phyloP scores from a whole-genome alignment of 2,888 invertebrate species.

The Phrixothrix hirtus region DNA sequence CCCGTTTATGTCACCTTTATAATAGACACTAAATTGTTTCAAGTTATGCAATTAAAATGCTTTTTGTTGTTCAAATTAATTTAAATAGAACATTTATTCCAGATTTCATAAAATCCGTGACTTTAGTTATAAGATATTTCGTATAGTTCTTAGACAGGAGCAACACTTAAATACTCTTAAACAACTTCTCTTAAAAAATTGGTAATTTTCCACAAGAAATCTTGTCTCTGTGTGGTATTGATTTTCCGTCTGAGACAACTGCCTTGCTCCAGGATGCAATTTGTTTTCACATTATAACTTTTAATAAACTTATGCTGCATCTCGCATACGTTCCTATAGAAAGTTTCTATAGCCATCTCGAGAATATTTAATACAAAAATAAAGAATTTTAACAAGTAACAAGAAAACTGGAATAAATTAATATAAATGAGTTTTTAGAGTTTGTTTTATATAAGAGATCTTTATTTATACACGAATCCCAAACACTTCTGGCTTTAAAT shows the following conservation, averaged over 20 bases:
- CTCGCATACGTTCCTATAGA: slow-evolving; percentile 13
- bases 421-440: no score
- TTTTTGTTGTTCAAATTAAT: slow-evolving; percentile 44
- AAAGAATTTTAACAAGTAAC: no score
- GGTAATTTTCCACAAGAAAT: slow-evolving; percentile 25
- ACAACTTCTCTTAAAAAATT: no score
- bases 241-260: slow-evolving; percentile 31
- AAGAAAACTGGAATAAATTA: no score
- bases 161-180: no score
- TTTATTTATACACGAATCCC: no score
- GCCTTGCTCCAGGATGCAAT: slow-evolving; percentile 31
- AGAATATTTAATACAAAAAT: no score
- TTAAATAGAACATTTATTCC: slow-evolving; percentile 7
- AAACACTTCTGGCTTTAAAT: no score
- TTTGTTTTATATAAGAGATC: no score
- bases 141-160: no score
- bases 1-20: slow-evolving; percentile 39
- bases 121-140: no score
- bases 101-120: slow-evolving; percentile 1
- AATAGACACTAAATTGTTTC: slow-evolving; percentile 45
- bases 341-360: slow-evolving; percentile 10
- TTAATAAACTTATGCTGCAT: slow-evolving; percentile 28
- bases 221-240: slow-evolving; percentile 24
- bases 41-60: slow-evolving; percentile 44
- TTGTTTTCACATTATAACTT: slow-evolving; percentile 34